These are phyloP conservation scores for Axis porcinus DNA, from an alignment of 2,113 vertebrate species.

Conservation along the genomic window DNA sequence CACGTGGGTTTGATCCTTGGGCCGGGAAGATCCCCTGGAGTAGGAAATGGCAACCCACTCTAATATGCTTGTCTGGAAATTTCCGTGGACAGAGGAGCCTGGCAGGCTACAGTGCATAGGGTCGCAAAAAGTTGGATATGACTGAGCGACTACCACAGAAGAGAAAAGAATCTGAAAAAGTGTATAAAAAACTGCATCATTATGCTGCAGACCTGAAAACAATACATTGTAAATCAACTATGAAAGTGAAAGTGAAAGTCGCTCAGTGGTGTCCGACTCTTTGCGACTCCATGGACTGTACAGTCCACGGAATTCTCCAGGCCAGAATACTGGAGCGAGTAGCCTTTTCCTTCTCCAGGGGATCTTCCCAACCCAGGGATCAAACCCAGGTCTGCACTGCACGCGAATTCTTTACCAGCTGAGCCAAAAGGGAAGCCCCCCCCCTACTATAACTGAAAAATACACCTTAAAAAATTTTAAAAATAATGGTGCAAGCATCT, in stretches of 20 bases:
- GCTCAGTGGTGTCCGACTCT: neutral
- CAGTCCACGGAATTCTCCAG: accelerated
- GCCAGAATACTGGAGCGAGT: neutral
- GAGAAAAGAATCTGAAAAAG: neutral
- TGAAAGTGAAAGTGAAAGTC: neutral
- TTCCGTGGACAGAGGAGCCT: neutral
- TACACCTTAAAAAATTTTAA: accelerated
- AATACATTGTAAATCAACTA: neutral
- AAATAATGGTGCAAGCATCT: neutral
- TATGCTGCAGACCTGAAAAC: neutral
- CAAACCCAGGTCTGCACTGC: neutral
- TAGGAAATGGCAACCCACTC: neutral
- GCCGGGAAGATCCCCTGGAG: neutral
- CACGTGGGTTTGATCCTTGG: neutral
- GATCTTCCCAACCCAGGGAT: neutral
- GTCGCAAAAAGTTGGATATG: neutral
- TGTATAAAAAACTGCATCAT: neutral
- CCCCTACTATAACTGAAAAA: neutral
- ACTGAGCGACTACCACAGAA: neutral
- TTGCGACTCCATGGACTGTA: accelerated
- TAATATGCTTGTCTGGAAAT: neutral
- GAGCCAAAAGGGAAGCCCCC: neutral
- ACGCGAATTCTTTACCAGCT: neutral
- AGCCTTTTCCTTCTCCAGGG: neutral
- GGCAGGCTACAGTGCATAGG: neutral